Conservation (phyloP, 2,797 vertebrate genomes). For the Lerista edwardsae region DNA sequence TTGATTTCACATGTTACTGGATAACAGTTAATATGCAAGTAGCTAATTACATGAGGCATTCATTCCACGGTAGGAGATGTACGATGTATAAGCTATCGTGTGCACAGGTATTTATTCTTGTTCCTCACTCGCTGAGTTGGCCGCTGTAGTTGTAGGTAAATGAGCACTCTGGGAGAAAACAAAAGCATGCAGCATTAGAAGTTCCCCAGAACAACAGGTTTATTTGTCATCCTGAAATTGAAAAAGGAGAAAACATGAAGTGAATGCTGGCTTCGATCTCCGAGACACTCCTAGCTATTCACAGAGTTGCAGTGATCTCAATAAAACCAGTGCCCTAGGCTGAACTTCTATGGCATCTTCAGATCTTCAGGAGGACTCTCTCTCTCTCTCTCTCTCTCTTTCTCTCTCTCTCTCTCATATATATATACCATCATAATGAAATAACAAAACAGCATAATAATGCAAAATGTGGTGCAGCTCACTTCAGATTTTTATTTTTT, state of each 20-base stretch:
- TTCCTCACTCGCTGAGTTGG: background rate
- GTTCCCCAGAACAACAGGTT: background rate
- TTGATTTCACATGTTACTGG: constrained; percentile 35
- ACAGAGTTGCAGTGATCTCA: background rate
- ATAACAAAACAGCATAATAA: too few relatives aligned
- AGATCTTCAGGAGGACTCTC: background rate
- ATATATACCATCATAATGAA: too few relatives aligned
- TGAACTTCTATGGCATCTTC: background rate
- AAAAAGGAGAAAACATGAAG: background rate
- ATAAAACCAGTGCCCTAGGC: background rate
- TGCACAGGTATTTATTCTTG: background rate
- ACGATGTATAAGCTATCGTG: background rate
- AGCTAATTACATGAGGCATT: background rate
- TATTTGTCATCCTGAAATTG: background rate
- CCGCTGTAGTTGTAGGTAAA: background rate
- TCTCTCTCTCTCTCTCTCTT: too few relatives aligned
- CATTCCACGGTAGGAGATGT: background rate
- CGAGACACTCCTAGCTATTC: background rate
- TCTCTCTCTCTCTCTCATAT: too few relatives aligned
- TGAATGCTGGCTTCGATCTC: background rate
- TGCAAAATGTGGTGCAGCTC: too few relatives aligned
- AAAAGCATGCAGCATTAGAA: background rate
- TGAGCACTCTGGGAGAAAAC: background rate
- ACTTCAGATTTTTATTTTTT: background rate
- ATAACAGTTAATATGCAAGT: constrained; percentile 11